These are phyloP conservation scores for Nezara viridula DNA, from an alignment of 2,888 invertebrate species.

Conservation along the genomic window DNA sequence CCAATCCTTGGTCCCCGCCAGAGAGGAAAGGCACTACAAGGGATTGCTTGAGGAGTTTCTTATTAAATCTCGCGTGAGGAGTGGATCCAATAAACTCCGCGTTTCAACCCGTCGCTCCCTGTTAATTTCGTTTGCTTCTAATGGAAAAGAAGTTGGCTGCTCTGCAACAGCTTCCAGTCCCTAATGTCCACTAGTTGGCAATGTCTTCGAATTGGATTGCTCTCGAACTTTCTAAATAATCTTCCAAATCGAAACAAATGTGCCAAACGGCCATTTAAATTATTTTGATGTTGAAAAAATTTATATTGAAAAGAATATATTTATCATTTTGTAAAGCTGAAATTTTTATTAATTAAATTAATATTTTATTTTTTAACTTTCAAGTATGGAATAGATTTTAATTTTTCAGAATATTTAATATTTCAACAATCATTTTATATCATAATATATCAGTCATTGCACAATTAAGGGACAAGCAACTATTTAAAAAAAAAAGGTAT, in stretches of 20 bases:
- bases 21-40: neutral
- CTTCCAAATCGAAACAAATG: neutral
- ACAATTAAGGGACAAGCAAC: too few relatives aligned
- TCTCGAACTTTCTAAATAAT: neutral
- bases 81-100: conserved; percentile 28
- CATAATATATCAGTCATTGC: too few relatives aligned
- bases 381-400: too few relatives aligned
- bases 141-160: conserved; percentile 23
- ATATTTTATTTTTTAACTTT: too few relatives aligned
- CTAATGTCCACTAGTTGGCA: neutral
- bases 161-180: neutral
- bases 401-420: too few relatives aligned
- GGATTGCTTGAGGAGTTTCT: neutral
- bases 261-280: too few relatives aligned
- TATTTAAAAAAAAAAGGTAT: too few relatives aligned
- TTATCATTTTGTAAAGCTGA: too few relatives aligned
- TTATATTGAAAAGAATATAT: too few relatives aligned
- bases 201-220: neutral
- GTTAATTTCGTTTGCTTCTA: conserved; percentile 22
- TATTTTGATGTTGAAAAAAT: too few relatives aligned
- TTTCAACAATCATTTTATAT: too few relatives aligned
- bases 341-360: too few relatives aligned
- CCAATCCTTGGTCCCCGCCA: neutral
- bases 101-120: conserved; percentile 1
- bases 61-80: conserved; percentile 26